Conservation (phyloP, 2,113 vertebrate species). For the Sturnira hondurensis region DNA sequence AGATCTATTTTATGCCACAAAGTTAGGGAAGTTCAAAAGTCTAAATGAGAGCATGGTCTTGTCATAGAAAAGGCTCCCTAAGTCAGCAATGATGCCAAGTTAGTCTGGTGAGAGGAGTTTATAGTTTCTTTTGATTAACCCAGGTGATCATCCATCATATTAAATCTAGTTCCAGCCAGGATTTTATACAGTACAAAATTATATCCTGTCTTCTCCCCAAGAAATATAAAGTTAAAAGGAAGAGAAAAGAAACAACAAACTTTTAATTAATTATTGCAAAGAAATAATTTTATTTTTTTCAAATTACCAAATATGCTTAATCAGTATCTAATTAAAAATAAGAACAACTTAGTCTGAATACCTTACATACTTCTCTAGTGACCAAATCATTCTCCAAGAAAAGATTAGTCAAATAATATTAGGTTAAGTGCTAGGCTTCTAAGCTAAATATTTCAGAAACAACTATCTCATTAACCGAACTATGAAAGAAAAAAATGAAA, state of each 20-base stretch:
- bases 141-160: not conserved
- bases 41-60: not conserved
- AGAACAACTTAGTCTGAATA: not conserved
- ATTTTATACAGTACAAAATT: not conserved
- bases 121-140: not conserved
- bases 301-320: not conserved
- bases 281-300: conserved; percentile 1
- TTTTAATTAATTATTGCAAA: not conserved
- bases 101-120: not conserved
- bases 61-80: not conserved
- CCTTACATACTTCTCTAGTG: not conserved
- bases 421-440: not conserved
- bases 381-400: not conserved
- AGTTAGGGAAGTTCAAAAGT: not conserved
- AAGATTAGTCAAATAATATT: not conserved
- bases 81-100: not conserved
- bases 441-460: conserved; percentile 1
- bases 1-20: not conserved
- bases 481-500: not conserved
- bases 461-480: not conserved
- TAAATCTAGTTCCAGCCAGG: not conserved
- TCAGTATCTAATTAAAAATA: not conserved
- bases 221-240: not conserved
- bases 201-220: not conserved
- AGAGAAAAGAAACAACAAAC: not conserved